These are phyloP conservation scores for Lota lota DNA, from an alignment of 2,113 vertebrate genomes.

Conservation along the genomic window DNA sequence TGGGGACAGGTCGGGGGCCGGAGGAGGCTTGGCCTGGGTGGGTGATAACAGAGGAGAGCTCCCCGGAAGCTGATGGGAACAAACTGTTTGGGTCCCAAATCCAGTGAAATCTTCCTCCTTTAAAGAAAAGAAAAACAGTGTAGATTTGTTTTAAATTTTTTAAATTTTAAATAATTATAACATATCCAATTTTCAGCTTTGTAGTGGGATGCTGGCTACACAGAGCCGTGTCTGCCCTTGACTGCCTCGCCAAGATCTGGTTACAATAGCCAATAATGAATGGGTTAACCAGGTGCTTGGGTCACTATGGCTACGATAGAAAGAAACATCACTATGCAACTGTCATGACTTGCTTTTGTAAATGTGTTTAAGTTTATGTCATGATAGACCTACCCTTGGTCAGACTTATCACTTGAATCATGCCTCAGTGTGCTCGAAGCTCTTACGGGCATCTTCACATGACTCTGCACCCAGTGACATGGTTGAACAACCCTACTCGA, in stretches of 20 bases:
- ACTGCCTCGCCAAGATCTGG: neutral
- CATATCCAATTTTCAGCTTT: neutral
- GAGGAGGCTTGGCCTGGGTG: slow-evolving; percentile 35
- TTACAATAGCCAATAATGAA: neutral
- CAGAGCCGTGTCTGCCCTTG: neutral
- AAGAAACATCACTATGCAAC: neutral
- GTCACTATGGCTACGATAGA: neutral
- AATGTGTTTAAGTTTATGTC: neutral
- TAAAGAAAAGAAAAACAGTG: slow-evolving; percentile 36
- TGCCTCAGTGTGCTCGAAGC: too few species aligned
- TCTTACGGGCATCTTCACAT: too few species aligned
- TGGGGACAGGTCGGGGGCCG: slow-evolving; percentile 43
- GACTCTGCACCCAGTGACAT: too few species aligned
- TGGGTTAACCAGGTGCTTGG: neutral
- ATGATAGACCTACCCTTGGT: too few species aligned
- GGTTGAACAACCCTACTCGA: too few species aligned
- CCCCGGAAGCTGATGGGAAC: slow-evolving; percentile 40
- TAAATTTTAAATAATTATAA: neutral
- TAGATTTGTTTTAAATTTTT: neutral
- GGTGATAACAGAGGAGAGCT: slow-evolving; percentile 21
- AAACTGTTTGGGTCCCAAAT: slow-evolving; percentile 68
- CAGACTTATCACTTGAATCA: too few species aligned
- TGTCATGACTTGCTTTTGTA: neutral
- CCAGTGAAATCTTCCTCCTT: slow-evolving; percentile 81
- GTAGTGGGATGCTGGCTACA: neutral